Percentiles rank a stretch among this genome's conserved stretches.
Conservation (phyloP, 1,140 invertebrate species). For the Saccostrea cuccullata region DNA sequence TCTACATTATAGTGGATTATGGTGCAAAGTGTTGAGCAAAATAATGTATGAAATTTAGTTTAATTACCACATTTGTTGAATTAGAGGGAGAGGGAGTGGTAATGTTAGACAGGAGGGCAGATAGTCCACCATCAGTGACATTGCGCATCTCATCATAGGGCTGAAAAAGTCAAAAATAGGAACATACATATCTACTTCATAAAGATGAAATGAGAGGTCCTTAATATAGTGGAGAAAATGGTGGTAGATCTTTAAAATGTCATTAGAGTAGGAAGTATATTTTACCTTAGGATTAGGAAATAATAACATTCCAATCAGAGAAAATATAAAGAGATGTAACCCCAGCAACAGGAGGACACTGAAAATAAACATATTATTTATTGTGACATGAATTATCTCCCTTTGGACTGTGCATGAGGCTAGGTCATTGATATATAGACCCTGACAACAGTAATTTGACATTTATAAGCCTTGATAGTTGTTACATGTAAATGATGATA, state of each 20-base stretch:
- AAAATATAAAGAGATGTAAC: constrained; percentile 75
- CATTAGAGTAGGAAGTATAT: not conserved
- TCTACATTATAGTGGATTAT: too few species aligned
- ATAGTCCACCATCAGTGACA: not conserved
- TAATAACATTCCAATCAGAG: constrained; percentile 76
- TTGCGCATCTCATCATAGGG: constrained; percentile 6
- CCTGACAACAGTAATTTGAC: not conserved
- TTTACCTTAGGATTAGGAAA: constrained; percentile 70
- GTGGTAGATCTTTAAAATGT: too few species aligned
- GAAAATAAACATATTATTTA: not conserved
- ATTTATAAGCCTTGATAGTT: not conserved
- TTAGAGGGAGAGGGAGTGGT: not conserved
- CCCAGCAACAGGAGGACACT: constrained; percentile 74
- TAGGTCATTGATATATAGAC: too few species aligned
- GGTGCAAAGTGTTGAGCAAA: too few species aligned
- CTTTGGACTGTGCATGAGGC: too few species aligned
- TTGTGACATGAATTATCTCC: too few species aligned
- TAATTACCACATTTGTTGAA: not conserved
- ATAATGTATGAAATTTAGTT: too few species aligned
- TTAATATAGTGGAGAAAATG: too few species aligned
- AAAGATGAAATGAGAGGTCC: too few species aligned
- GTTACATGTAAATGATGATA: not conserved
- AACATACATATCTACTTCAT: too few species aligned
- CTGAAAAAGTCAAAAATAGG: too few species aligned
- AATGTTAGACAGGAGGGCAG: not conserved